Evolutionary conservation across 1,140 invertebrate genomes (phyloP).

Genomic region (Frieseomelitta varia): DNA sequence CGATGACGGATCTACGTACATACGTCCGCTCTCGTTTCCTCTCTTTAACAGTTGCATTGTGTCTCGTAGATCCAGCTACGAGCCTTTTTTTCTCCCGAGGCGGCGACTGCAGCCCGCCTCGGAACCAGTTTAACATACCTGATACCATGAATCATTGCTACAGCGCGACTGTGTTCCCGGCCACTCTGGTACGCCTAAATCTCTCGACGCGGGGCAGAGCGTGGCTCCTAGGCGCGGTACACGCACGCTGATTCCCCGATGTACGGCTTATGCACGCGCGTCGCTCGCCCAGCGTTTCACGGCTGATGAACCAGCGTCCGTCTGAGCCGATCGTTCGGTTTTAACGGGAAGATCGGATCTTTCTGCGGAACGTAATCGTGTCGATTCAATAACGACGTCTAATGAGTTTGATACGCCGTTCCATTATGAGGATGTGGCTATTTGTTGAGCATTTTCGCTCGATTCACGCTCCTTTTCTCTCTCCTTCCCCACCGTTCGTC

Average conservation of each 20-base stretch:
- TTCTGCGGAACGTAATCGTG: conserved; percentile 59
- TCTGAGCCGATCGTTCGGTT: conserved; percentile 23
- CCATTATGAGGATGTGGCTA: conserved; percentile 79
- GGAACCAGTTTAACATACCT: conserved; percentile 72
- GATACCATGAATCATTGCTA: conserved; percentile 67
- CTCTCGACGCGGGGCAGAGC: conserved; percentile 1
- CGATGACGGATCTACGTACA: not conserved
- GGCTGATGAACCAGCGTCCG: conserved; percentile 6
- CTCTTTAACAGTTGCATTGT: conserved; percentile 55
- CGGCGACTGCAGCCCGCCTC: conserved; percentile 36
- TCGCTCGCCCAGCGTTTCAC: not conserved
- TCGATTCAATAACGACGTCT: conserved; percentile 71
- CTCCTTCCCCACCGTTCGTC: conserved; percentile 29
- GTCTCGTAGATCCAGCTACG: conserved; percentile 56
- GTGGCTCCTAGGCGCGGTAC: not conserved
- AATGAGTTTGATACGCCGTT: conserved; percentile 77
- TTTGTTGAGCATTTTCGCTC: conserved; percentile 73
- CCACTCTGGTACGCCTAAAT: conserved; percentile 35
- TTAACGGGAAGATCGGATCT: conserved; percentile 51
- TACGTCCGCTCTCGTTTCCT: conserved; percentile 44
- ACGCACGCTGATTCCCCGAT: not conserved
- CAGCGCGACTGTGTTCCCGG: conserved; percentile 48
- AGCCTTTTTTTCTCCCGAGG: conserved; percentile 25
- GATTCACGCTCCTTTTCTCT: conserved; percentile 58
- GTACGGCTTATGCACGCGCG: not conserved